These are phyloP conservation scores for Arbacia lixula DNA, from an alignment of 53 echinoderm and acorn worm genomes.

Conservation along the genomic window DNA sequence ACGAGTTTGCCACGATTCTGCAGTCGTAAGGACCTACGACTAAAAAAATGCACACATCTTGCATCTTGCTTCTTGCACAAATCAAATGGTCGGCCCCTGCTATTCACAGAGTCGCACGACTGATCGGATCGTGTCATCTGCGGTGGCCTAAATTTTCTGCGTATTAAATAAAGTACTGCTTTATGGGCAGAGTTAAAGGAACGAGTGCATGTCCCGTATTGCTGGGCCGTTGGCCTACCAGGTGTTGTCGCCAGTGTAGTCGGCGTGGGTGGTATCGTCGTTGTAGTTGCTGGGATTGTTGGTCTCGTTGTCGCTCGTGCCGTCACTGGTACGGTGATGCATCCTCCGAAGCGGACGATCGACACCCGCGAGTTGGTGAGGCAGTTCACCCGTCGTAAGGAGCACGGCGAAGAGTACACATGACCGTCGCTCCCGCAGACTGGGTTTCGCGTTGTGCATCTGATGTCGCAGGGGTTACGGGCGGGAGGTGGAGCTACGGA, in stretches of 20 bases:
- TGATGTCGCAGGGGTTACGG: slow-evolving; percentile 7
- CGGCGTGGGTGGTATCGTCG: not conserved
- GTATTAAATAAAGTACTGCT: too few species aligned
- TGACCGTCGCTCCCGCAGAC: slow-evolving; percentile 38
- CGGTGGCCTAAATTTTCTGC: too few species aligned
- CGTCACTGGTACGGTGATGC: not conserved
- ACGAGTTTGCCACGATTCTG: too few species aligned
- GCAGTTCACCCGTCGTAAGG: slow-evolving; percentile 8
- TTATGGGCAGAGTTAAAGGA: too few species aligned
- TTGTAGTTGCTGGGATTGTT: slow-evolving; percentile 6
- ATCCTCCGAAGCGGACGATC: not conserved
- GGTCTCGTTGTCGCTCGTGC: not conserved
- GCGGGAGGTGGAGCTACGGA: slow-evolving; percentile 2
- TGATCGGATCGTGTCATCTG: too few species aligned
- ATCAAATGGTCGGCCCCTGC: too few species aligned
- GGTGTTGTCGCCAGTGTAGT: not conserved
- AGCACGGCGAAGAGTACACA: slow-evolving; percentile 24
- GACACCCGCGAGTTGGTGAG: not conserved
- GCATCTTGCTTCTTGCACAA: too few species aligned
- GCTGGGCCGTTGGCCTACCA: not conserved
- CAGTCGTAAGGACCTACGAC: too few species aligned
- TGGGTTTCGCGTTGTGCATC: slow-evolving; percentile 3
- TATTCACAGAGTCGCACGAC: too few species aligned
- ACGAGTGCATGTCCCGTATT: not conserved
- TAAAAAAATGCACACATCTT: too few species aligned